phyloP scores from a whole-genome alignment of 2,797 vertebrate species.

The Leptodactylus fallax region DNA sequence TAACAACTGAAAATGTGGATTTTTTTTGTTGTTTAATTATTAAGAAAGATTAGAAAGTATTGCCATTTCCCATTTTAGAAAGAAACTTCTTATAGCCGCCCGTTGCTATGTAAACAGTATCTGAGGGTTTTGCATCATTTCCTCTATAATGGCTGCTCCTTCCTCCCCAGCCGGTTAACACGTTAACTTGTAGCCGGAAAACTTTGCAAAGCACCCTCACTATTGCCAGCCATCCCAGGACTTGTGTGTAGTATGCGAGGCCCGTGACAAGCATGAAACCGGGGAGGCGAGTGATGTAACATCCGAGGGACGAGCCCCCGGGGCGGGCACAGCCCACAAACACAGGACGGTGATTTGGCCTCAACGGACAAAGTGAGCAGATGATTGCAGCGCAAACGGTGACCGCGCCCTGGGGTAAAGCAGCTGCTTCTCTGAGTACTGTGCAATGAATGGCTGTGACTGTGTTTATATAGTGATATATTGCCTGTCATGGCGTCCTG shows the following conservation, averaged over 20 bases:
- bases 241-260: neutral
- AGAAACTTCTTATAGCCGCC: neutral
- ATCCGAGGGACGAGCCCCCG: constrained; percentile 17
- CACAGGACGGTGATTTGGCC: neutral
- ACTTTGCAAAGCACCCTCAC: neutral
- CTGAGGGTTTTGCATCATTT: neutral
- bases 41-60: too few relatives aligned
- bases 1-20: neutral
- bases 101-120: neutral
- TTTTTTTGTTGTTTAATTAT: too few relatives aligned
- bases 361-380: neutral
- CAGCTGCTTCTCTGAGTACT: neutral
- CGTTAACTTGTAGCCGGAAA: neutral
- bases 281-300: constrained; percentile 39
- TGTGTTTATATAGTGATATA: neutral
- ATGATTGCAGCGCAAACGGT: neutral
- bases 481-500: neutral
- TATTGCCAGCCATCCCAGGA: neutral
- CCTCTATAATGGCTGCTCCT: neutral
- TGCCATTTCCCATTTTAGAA: too few relatives aligned
- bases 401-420: neutral
- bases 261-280: neutral
- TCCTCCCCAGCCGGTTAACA: neutral
- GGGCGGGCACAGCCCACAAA: neutral
- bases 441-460: neutral